A percentile compares a stretch with the other conserved stretches of the same genome.
These are phyloP conservation scores for Anniella stebbinsi DNA, from an alignment of 2,797 vertebrate genomes.

Conservation along the genomic window DNA sequence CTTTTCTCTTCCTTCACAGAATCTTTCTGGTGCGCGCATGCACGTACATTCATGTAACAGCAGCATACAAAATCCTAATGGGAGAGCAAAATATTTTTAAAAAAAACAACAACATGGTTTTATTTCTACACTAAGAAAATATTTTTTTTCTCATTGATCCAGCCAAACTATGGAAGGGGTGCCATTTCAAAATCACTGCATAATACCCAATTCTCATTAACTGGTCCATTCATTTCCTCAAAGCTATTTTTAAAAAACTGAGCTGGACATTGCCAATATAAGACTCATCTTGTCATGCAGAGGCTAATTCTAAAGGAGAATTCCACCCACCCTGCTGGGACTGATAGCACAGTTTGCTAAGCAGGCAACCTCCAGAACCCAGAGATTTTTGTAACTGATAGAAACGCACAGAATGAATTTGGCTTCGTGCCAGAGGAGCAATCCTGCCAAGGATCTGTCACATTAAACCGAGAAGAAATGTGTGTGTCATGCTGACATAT, in stretches of 20 bases:
- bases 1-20: background rate
- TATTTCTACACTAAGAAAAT: background rate
- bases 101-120: background rate
- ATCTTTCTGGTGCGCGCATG: background rate
- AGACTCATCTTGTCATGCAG: background rate
- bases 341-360: background rate
- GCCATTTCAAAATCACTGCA: slow-evolving; percentile 2
- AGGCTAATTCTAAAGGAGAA: background rate
- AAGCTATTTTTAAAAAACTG: background rate
- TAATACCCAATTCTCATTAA: background rate
- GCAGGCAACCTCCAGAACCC: background rate
- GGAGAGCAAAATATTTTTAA: background rate
- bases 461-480: background rate
- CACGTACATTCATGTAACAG: background rate
- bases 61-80: background rate
- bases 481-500: background rate
- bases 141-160: background rate
- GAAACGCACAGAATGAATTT: background rate
- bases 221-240: background rate
- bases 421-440: background rate
- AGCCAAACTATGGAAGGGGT: background rate
- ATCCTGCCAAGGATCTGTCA: slow-evolving; percentile 22
- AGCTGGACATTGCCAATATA: background rate
- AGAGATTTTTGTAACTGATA: background rate
- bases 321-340: background rate